These are phyloP conservation scores for Drosophila sp. DNA, from an alignment of 1,140 invertebrate species.

Conservation along the genomic window DNA sequence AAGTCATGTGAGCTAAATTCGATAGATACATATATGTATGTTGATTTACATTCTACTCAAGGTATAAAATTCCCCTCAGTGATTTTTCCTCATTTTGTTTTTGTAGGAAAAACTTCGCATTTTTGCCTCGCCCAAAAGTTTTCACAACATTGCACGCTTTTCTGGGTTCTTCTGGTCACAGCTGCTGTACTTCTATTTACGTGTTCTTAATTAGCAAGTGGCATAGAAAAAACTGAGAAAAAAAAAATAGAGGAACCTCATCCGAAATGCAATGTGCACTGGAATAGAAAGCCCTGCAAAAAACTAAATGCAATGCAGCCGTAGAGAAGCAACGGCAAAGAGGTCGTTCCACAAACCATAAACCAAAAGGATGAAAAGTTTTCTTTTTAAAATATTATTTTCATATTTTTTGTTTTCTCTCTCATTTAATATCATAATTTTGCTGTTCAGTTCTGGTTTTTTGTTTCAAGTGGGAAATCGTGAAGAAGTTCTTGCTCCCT, in stretches of 20 bases:
- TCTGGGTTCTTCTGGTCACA: neutral
- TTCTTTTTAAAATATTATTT: constrained; percentile 1
- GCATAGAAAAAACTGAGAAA: constrained; percentile 31
- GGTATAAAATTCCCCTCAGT: neutral
- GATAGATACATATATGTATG: neutral
- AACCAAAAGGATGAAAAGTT: constrained; percentile 10
- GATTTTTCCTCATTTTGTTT: neutral
- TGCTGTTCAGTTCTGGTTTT: neutral
- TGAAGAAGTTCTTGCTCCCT: neutral
- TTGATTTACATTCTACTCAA: neutral
- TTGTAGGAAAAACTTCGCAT: no score
- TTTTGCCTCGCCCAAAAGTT: no score
- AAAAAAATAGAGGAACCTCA: constrained; percentile 31
- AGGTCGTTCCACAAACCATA: no score
- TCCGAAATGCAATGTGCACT: constrained; percentile 36
- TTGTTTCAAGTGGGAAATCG: neutral
- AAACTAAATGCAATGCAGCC: constrained; percentile 20
- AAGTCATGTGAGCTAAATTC: neutral
- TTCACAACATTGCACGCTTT: neutral
- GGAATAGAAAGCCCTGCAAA: constrained; percentile 39
- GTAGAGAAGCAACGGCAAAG: neutral
- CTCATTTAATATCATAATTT: neutral
- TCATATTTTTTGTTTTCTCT: neutral
- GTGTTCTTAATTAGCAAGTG: constrained; percentile 31
- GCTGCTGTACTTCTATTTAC: constrained; percentile 28